Evolutionary conservation across 2,797 vertebrate species (phyloP), one percentile per base, ranked within the genome.

Genomic region (Lerista edwardsae): DNA sequence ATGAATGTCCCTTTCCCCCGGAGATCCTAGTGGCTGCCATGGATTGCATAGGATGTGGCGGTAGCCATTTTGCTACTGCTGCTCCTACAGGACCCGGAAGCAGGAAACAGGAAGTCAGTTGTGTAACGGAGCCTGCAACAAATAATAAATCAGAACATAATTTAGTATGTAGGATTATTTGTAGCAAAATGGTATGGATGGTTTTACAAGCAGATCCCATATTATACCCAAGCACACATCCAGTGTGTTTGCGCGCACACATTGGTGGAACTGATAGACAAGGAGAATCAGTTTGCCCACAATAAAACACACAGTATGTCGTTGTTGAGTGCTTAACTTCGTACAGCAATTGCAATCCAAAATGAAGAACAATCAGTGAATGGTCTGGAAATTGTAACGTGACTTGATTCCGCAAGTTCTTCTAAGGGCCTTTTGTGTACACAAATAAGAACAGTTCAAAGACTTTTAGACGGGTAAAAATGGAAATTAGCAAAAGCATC

Each of bases 361-460:
- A 44, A 67, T 31, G 69, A 84, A 6, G 57, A 77, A 6, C 31
- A 84, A 72, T 88, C 75, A 88, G 39, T 93, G 85, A 69, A 80
- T 61, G 84, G 44, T n/a, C 72, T 74, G 83, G 83, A 86, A 83
- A 72, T 51, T 34, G 84, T 72, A 9, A 86, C 1, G 4, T 90
- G 71, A 89, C 82, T 83, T 83, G 80, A 68, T 73, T 86, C 85
- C 77, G 72, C 82, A 88, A 84, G 21, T 80, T 86, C 79, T 55
- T 79, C 59, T 86, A 47, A 77, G 21, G 3, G 1, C 67, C 59
- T 7, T n/a, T 1, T 5, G 69, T 10, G 0, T 0, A 64, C 72
- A 39, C 29, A 74, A 79, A 75, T 76, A 87, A 79, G 80, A 74
- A 83, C 7, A 69, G 0, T 21, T 34, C 1, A 4, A 77, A 85